Base-by-base conservation (phyloP, 2,113 vertebrate genomes). In the Burhinus oedicnemus region DNA sequence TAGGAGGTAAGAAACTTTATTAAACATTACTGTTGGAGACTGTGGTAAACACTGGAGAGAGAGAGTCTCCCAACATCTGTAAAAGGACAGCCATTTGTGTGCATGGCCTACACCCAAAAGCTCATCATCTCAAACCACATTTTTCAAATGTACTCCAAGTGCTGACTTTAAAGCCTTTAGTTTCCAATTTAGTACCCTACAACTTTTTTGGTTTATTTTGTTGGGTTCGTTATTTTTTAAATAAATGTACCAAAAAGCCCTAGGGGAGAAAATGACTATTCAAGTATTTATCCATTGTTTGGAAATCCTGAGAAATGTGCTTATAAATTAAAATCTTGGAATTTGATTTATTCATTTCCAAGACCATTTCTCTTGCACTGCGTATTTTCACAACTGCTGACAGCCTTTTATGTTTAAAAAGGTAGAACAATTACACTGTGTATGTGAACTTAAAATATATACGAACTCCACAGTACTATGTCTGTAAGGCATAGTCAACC, bases 281-380 rank as follows among this genome's bases (percentile, higher is more conserved):
- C 51, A 79, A 93, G 52, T 65, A 76, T 87, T 81, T 82, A 82
- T 55, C 89, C 65, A 93, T 83, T 91, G 89, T 87, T 91, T 91
- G 89, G 89, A 95, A 95, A 95, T 64, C n/a, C 22, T 87, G 65
- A 85, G 86, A 85, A 87, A 74, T 51, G 70, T 64, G 68, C 87
- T 97, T 89, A 93, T 94, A 94, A 97, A 97, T 79, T 78, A 84
- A 92, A 79, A 90, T 79, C 34, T 93, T 70, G 52, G 88, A 94
- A 96, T 90, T 8, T 74, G 40, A 80, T 85, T 94, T 83, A 64
- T 97, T 92, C 10, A 11, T 94, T 97, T 93, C 84, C 83, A 92
- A 97, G 83, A 80, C 81, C 34, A 83, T 81, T 95, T 80, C 22
- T 87, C 52, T 71, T 89, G 72, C 61, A 72, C 30, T 76, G 77